phyloP scores from a whole-genome alignment of 2,888 invertebrate genomes.

The Tachina grossa region DNA sequence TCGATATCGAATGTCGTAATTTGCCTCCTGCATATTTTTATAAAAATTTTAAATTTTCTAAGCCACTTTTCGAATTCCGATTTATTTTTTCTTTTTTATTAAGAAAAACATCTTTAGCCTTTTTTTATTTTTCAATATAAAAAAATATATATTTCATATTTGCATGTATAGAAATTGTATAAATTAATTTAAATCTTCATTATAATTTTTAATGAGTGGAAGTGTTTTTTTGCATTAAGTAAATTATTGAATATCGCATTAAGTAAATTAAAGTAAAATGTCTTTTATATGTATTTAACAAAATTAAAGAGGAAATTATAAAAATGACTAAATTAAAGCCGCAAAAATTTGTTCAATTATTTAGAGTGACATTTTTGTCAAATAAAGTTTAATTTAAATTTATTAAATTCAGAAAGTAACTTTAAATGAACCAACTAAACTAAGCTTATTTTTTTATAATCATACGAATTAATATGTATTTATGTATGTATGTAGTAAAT shows the following conservation, averaged over 20 bases:
- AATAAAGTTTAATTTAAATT: background rate
- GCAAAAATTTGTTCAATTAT: background rate
- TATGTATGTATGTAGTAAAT: background rate
- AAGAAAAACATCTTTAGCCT: too few species aligned
- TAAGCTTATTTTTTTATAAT: constrained; percentile 7
- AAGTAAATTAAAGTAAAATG: constrained; percentile 48
- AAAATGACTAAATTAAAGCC: constrained; percentile 12
- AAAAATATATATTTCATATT: constrained; percentile 24
- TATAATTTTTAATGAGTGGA: constrained; percentile 25
- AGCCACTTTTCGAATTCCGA: too few species aligned
- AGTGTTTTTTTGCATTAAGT: constrained; percentile 3
- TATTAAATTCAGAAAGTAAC: background rate
- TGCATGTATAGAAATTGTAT: background rate
- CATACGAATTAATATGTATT: constrained; percentile 12
- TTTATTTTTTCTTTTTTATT: too few species aligned
- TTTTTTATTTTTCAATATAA: too few species aligned
- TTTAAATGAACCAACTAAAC: background rate
- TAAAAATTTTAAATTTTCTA: too few species aligned
- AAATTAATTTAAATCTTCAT: constrained; percentile 14
- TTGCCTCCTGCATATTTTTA: too few species aligned
- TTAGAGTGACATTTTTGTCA: background rate
- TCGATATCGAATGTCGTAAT: too few species aligned
- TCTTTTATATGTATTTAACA: constrained; percentile 31
- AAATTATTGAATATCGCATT: background rate
- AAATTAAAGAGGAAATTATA: background rate